Conservation (phyloP, 2,113 vertebrate genomes). For the Eretmochelys imbricata region DNA sequence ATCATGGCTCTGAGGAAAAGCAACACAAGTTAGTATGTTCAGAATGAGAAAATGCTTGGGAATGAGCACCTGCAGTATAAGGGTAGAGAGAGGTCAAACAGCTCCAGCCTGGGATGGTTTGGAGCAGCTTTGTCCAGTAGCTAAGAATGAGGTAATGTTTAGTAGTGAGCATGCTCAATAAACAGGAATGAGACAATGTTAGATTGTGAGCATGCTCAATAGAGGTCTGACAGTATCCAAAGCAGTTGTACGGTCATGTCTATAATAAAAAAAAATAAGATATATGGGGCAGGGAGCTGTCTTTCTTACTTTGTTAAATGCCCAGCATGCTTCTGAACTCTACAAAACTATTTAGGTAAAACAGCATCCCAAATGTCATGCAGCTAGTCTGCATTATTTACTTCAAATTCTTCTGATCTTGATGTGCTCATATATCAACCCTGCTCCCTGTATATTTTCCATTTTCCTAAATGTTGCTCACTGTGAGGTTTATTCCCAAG, state of each 20-base stretch:
- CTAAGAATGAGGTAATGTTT: neutral
- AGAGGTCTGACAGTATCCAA: neutral
- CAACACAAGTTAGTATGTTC: neutral
- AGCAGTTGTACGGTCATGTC: neutral
- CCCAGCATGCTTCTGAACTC: neutral
- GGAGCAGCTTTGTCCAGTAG: neutral
- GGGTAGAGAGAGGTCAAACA: neutral
- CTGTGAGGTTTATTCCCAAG: neutral
- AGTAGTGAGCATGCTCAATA: neutral
- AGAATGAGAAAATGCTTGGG: neutral
- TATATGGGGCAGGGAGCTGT: neutral
- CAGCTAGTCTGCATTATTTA: neutral
- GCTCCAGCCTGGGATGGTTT: neutral
- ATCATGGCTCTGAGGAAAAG: neutral
- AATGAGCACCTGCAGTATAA: neutral
- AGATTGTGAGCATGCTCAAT: neutral
- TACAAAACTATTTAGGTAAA: rapidly evolving
- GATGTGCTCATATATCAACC: neutral
- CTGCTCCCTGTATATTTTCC: neutral
- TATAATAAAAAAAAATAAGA: neutral
- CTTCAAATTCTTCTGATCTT: neutral
- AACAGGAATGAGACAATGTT: neutral
- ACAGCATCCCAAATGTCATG: neutral
- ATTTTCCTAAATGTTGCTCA: neutral
- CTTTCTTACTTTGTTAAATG: neutral